These are phyloP conservation scores for Amia ocellicauda DNA, from an alignment of 2,113 vertebrate species.

Conservation along the genomic window DNA sequence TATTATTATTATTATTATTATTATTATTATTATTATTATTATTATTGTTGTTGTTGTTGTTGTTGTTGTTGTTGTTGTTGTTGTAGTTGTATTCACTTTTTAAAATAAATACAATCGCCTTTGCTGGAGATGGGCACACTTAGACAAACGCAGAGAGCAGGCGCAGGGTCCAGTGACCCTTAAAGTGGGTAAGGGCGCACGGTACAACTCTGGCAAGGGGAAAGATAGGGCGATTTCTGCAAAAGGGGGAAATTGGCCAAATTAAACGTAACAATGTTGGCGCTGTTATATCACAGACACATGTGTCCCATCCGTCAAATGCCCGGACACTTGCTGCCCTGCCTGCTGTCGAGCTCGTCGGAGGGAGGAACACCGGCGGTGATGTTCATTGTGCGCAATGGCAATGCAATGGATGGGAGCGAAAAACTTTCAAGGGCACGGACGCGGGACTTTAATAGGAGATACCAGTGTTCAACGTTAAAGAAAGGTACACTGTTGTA, in stretches of 20 bases:
- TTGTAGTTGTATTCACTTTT: too few species aligned
- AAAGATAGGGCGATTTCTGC: slow-evolving; percentile 31
- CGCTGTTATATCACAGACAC: slow-evolving; percentile 52
- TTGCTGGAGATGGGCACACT: too few species aligned
- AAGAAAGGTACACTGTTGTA: slow-evolving; percentile 36
- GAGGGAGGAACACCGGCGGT: slow-evolving; percentile 1
- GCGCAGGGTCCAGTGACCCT: too few species aligned
- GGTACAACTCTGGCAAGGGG: slow-evolving; percentile 32
- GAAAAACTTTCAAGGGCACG: slow-evolving; percentile 31
- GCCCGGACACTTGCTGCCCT: slow-evolving; percentile 34
- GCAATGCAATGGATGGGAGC: slow-evolving; percentile 31
- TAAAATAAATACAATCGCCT: too few species aligned
- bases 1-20: too few species aligned
- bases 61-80: too few species aligned
- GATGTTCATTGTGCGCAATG: slow-evolving; percentile 26
- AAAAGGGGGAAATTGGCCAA: slow-evolving; percentile 47
- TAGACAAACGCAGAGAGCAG: too few species aligned
- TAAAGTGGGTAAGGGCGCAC: neutral
- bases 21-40: too few species aligned
- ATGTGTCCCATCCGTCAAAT: slow-evolving; percentile 51
- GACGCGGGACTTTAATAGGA: slow-evolving; percentile 28
- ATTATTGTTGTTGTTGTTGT: too few species aligned
- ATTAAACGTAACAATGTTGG: slow-evolving; percentile 47
- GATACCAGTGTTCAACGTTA: neutral
- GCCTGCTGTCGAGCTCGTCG: slow-evolving; percentile 32